Evolutionary conservation across 2,113 vertebrate species (phyloP).

Genomic region (Cryptotis parvus): DNA sequence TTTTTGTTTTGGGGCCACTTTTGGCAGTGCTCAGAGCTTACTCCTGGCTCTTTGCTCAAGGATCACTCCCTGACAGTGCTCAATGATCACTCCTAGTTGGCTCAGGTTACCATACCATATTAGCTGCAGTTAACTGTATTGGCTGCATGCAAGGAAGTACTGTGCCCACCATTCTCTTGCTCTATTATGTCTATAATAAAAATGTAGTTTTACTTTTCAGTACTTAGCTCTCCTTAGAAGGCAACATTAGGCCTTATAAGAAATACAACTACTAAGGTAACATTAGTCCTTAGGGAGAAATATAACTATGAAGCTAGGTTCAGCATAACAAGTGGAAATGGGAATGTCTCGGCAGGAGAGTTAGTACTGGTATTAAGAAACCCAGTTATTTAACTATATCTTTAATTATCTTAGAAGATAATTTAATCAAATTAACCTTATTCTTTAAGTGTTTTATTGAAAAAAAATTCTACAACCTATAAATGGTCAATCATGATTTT

Average conservation of each 20-base stretch:
- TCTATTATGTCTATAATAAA: neutral
- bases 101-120: too few relatives aligned
- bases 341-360: neutral
- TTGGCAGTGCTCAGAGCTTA: too few relatives aligned
- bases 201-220: neutral
- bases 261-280: neutral
- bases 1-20: too few relatives aligned
- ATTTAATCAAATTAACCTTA: constrained; percentile 23
- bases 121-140: too few relatives aligned
- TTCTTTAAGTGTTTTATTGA: neutral
- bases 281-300: constrained; percentile 15
- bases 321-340: neutral
- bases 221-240: neutral
- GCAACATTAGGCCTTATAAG: neutral
- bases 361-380: neutral
- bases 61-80: too few relatives aligned
- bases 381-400: neutral
- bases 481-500: neutral
- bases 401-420: neutral
- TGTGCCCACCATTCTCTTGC: too few relatives aligned
- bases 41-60: too few relatives aligned
- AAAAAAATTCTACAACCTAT: neutral
- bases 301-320: neutral
- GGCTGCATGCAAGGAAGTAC: too few relatives aligned
- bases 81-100: too few relatives aligned